Evolutionary conservation across 2,113 vertebrate genomes (phyloP).

Genomic region (Galbula dea): DNA sequence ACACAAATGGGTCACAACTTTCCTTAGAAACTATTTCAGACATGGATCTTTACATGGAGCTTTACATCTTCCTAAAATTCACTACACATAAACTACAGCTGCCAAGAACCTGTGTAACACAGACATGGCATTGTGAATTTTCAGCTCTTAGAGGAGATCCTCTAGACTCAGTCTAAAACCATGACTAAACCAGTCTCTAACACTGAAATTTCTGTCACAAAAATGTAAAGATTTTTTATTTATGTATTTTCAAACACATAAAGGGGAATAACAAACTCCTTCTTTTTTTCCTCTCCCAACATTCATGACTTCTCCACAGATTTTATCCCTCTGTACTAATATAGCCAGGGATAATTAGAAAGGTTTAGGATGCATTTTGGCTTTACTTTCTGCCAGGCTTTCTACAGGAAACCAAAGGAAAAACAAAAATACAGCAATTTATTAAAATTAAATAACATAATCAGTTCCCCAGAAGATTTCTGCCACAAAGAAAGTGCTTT

Average conservation of each 20-base stretch:
- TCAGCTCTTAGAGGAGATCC: background rate
- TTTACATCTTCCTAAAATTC: background rate
- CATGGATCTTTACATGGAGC: background rate
- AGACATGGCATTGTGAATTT: background rate
- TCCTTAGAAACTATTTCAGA: background rate
- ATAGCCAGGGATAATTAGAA: background rate
- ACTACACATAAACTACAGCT: background rate
- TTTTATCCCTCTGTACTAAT: background rate
- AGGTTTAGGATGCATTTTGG: background rate
- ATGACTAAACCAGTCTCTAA: background rate
- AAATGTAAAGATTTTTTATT: background rate
- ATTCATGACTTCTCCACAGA: background rate
- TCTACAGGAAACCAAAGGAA: background rate
- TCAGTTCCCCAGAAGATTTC: background rate
- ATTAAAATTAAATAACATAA: background rate
- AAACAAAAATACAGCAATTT: background rate
- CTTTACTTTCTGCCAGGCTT: background rate
- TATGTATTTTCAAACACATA: too few relatives aligned
- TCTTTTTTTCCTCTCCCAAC: background rate
- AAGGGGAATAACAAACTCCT: background rate
- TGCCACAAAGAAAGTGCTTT: background rate
- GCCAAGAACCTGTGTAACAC: background rate
- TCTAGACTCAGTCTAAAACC: background rate
- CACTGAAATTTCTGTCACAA: background rate
- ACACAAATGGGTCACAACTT: background rate